Evolutionary conservation across 1,140 invertebrate genomes (phyloP), one percentile per base, ranked within the genome.

Genomic region (Heliconius congener): DNA sequence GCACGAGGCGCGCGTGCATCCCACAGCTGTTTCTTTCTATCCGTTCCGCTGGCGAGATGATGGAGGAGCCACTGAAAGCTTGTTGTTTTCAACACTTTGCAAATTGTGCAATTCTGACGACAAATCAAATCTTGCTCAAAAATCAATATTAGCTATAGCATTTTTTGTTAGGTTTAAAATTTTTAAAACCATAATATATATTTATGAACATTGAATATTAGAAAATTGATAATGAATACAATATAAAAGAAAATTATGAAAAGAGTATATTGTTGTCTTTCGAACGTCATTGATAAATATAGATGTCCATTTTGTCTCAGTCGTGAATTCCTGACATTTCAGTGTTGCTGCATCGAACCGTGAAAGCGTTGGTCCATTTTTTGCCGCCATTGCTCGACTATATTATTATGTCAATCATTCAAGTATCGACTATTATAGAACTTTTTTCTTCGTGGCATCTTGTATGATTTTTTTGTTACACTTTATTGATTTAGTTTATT

Each of bases 1-100:
- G 88, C 86, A 88, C 83, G 81, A 85, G 78, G 85, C 85, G 79
- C 87, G 79, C 88, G 85, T 82, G 82, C 83, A 84, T 82, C 77
- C 74, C 80, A 83, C 87, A 89, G 85, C 88, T 91, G 89, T 87
- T 86, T 87, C 60, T 66, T 66, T 66, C 83, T 84, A 77, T 81
- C 74, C 82, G 70, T 70, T 73, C 74, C 34, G 75, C 71, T 77
- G 78, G 72, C 73, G 78, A 52, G 37, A 72, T 46, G 73, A 76
- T 76, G 52, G 78, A 79, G 46, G 46, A 57, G 78, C 19, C 46
- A 79, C 52, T 70, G 39, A 75, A 74, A 71, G 30, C 52, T 78
- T 78, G 27, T 66, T 66, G 1, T 66, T 66, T 11, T 66, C 23
- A 66, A n/a, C 60, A 66, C 60, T 30, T 16, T 13, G 23, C 60